These are phyloP conservation scores for Thinocorus orbignyianus DNA, from an alignment of 2,113 vertebrate genomes.

Conservation along the genomic window DNA sequence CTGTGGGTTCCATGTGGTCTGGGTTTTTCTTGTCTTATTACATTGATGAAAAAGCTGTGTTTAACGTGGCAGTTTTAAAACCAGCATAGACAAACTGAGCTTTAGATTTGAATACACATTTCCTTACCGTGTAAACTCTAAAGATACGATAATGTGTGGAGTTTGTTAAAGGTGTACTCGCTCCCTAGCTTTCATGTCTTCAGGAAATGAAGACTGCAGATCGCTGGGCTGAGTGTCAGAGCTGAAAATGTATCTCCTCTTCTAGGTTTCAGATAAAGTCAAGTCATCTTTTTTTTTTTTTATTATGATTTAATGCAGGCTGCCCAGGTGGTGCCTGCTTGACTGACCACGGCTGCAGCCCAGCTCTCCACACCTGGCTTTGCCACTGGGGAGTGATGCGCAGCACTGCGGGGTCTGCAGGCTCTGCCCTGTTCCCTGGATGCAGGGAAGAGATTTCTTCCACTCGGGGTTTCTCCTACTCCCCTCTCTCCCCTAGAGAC, in stretches of 20 bases:
- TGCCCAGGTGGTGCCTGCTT: neutral
- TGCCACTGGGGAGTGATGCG: neutral
- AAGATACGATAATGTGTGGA: fast-evolving
- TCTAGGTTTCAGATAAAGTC: neutral
- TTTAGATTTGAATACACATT: neutral
- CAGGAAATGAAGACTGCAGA: fast-evolving
- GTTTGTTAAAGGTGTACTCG: fast-evolving
- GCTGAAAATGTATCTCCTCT: fast-evolving
- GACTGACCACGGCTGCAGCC: neutral
- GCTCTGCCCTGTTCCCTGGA: fast-evolving
- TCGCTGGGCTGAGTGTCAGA: neutral
- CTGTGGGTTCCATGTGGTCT: fast-evolving
- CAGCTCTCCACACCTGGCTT: fast-evolving
- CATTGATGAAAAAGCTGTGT: fast-evolving
- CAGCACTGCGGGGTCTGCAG: neutral
- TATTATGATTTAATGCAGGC: neutral
- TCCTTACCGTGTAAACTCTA: neutral
- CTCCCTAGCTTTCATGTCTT: neutral
- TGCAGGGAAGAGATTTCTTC: fast-evolving
- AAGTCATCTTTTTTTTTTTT: neutral
- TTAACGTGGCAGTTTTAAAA: fast-evolving
- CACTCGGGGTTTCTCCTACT: neutral
- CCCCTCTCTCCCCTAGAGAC: neutral
- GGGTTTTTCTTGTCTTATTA: neutral
- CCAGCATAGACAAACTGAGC: neutral